These are phyloP conservation scores for Agrochola litura DNA, from an alignment of 2,888 invertebrate species.

Conservation along the genomic window DNA sequence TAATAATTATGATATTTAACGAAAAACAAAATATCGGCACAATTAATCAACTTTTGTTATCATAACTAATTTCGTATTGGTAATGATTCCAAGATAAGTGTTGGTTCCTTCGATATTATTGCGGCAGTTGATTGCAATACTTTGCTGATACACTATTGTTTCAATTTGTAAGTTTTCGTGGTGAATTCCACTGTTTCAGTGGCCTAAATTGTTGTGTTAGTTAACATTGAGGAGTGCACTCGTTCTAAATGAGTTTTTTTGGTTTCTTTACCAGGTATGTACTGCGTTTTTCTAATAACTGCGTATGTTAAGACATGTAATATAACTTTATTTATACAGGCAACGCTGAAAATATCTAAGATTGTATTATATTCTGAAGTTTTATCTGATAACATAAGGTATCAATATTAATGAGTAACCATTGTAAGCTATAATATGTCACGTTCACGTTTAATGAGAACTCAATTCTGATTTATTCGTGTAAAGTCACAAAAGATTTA, in stretches of 20 bases:
- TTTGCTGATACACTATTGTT: slow-evolving; percentile 68
- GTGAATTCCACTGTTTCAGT: slow-evolving; percentile 48
- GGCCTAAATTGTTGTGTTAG: slow-evolving; percentile 32
- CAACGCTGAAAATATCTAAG: slow-evolving; percentile 43
- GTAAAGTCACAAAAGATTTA: slow-evolving; percentile 59
- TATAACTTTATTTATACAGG: slow-evolving; percentile 12
- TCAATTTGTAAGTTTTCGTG: slow-evolving; percentile 47
- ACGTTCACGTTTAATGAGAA: slow-evolving; percentile 48
- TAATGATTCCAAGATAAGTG: slow-evolving; percentile 71
- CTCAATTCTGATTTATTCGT: slow-evolving; percentile 61
- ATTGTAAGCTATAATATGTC: slow-evolving; percentile 42
- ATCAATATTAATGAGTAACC: slow-evolving; percentile 47
- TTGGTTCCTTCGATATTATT: slow-evolving; percentile 69
- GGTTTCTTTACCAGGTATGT: slow-evolving; percentile 71
- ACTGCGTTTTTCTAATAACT: slow-evolving; percentile 26
- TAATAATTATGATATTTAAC: slow-evolving; percentile 10
- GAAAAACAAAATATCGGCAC: slow-evolving; percentile 49
- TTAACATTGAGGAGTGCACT: slow-evolving; percentile 23
- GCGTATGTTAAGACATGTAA: neutral
- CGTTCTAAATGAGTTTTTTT: slow-evolving; percentile 73
- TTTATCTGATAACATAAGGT: slow-evolving; percentile 54
- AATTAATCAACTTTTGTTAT: slow-evolving; percentile 72
- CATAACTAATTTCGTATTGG: slow-evolving; percentile 69
- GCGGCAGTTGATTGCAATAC: slow-evolving; percentile 73
- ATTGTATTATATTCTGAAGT: slow-evolving; percentile 37